Base-by-base conservation (phyloP, 2,888 invertebrate genomes). In the Phorcus lineatus region DNA sequence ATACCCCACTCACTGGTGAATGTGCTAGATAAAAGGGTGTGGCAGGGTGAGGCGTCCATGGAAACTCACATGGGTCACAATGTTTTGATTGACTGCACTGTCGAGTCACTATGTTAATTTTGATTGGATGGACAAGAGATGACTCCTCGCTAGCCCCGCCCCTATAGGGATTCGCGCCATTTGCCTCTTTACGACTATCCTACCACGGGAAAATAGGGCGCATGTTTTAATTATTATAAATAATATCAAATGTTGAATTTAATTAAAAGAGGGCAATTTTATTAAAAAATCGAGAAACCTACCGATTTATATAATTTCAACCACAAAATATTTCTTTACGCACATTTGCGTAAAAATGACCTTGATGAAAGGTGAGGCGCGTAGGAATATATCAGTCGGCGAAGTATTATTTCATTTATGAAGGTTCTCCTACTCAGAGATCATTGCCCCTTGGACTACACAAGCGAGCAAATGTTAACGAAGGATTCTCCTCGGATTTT, bases 321-420 rank as follows among this genome's bases (percentile, higher is more conserved):
- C 28, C 17, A 22, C 4, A 36, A 54, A 54, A n/a, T 76, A 36
- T 28, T 17, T 24, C 54, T 17, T 31, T 28, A 54, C 19, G 19
- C n/a, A 24, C 31, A 77, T 62, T 79, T 83, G 83, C 83, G 84
- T 85, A 85, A 85, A 74, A 83, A 82, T 83, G 86, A 84, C 86
- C 86, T 86, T 85, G 85, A 80, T 54, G 53, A 54, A 79, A 79
- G 79, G 74, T 79, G 79, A 70, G 31, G 67, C 79, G 67, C 79
- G 79, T 52, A 67, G 74, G 47, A 17, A 31, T 70, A 79, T 79
- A 36, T 40, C 47, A 54, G 55, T 28, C 55, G 19, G 17, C 76
- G 55, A 76, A 53, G 76, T 53, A 22, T 28, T 53, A 24, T 55
- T 76, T 76, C 76, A 76, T 76, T 76, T 76, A 76, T 76, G 76